Conservation (phyloP, 2,797 vertebrate genomes). For the Platalea minor region DNA sequence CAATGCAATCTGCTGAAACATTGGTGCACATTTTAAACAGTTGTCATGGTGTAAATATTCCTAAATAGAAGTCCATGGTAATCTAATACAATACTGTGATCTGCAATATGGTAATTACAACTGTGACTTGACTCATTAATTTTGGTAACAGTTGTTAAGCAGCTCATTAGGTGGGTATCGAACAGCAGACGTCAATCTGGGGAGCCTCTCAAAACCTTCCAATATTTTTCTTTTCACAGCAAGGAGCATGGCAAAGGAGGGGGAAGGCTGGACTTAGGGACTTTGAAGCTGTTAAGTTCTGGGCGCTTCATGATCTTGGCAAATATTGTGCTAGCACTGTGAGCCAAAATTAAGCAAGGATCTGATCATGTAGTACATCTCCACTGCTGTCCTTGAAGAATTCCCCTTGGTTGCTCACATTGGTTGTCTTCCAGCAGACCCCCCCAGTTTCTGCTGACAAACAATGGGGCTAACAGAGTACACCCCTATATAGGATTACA, state of each 20-base stretch:
- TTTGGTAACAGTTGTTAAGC: conserved; percentile 80
- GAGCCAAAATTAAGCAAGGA: not conserved
- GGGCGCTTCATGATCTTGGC: not conserved
- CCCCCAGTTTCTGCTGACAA: not conserved
- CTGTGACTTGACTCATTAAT: conserved; percentile 80
- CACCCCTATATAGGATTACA: not conserved
- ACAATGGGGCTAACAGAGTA: not conserved
- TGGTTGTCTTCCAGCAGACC: accelerated
- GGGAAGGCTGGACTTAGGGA: not conserved
- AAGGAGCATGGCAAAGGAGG: not conserved
- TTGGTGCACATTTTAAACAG: conserved; percentile 55
- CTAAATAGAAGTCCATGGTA: conserved; percentile 66
- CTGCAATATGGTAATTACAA: conserved; percentile 76
- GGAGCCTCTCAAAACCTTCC: conserved; percentile 68
- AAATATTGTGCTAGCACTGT: not conserved
- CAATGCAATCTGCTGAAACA: conserved; percentile 58
- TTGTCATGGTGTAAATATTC: conserved; percentile 66
- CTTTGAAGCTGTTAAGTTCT: conserved; percentile 4
- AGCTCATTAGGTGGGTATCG: conserved; percentile 78
- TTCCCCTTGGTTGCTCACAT: not conserved
- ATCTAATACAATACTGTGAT: conserved; percentile 72
- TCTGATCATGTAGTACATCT: not conserved
- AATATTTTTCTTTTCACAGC: conserved; percentile 57
- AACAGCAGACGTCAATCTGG: conserved; percentile 75
- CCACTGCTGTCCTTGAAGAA: not conserved